Evolutionary conservation across 30 jellyfish, hydroid and myxozoan species (phyloP).

Genomic region (Phacellophora camtschatica): DNA sequence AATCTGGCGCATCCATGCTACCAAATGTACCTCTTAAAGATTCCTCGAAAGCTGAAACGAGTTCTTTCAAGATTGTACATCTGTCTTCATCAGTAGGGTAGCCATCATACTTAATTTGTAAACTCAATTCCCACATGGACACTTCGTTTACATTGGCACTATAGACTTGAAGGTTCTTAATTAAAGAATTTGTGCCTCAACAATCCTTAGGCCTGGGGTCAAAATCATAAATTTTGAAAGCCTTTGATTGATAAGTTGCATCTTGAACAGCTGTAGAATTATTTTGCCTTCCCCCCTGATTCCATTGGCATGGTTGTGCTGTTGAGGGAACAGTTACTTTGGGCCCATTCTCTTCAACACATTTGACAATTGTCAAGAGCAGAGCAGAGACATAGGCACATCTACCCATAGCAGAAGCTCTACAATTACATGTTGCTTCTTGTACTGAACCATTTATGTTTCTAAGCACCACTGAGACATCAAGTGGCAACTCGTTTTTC

Average conservation of each 20-base stretch:
- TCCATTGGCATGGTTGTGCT: slow-evolving; percentile 60
- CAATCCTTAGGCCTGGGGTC: slow-evolving; percentile 81
- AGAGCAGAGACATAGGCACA: slow-evolving; percentile 71
- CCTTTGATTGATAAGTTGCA: slow-evolving; percentile 19
- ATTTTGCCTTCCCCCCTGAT: slow-evolving; percentile 42
- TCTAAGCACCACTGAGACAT: slow-evolving; percentile 16
- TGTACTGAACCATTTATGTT: slow-evolving; percentile 17
- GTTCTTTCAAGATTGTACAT: background rate
- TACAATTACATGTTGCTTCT: slow-evolving; percentile 30
- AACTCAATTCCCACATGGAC: slow-evolving; percentile 63
- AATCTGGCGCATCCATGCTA: no score
- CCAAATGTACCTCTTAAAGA: background rate
- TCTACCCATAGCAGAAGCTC: slow-evolving; percentile 37
- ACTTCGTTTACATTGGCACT: background rate
- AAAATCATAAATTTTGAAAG: background rate
- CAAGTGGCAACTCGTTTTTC: slow-evolving; percentile 27
- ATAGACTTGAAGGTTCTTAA: background rate
- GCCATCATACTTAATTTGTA: slow-evolving; percentile 19
- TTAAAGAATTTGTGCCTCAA: background rate
- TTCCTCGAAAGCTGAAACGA: background rate
- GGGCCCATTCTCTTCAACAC: slow-evolving; percentile 11
- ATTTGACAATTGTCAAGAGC: background rate
- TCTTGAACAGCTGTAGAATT: slow-evolving; percentile 15
- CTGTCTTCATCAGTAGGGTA: background rate
- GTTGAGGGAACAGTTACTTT: slow-evolving; percentile 29